A percentile compares a stretch with the other conserved stretches of the same genome.
phyloP scores from a whole-genome alignment of 2,797 vertebrate species.

The Scomberomorus guttatus region DNA sequence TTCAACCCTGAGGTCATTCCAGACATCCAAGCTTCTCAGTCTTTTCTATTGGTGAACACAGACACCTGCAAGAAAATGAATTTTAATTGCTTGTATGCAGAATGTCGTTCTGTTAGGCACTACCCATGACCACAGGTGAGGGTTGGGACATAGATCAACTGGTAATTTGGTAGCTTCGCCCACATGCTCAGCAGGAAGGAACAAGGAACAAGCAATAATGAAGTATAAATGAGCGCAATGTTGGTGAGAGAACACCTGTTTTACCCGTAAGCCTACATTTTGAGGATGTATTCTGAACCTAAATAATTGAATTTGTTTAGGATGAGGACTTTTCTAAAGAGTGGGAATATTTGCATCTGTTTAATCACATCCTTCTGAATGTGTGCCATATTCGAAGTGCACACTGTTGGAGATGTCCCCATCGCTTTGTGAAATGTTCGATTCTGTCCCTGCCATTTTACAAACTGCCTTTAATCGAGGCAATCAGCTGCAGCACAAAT shows the following conservation, averaged over 20 bases:
- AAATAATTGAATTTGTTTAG: neutral
- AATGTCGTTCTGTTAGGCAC: neutral
- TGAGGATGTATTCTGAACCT: neutral
- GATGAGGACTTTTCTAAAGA: neutral
- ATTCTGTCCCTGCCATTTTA: neutral
- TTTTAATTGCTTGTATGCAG: neutral
- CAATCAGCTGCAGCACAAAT: conserved; percentile 18
- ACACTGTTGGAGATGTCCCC: neutral
- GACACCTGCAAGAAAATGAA: neutral
- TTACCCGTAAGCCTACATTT: neutral
- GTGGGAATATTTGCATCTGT: neutral
- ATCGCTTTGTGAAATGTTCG: neutral
- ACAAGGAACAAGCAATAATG: neutral
- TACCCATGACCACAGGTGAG: neutral
- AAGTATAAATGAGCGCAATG: neutral
- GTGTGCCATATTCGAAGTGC: neutral
- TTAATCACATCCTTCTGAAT: neutral
- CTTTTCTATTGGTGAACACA: neutral
- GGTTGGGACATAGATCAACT: neutral
- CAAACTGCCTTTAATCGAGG: conserved; percentile 17
- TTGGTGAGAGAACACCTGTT: neutral
- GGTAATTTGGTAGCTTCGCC: neutral
- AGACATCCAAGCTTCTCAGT: too few species aligned
- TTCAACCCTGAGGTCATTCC: neutral
- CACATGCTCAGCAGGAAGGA: neutral